phyloP scores from a whole-genome alignment of 2,113 vertebrate species.

The Chaetura pelagica region DNA sequence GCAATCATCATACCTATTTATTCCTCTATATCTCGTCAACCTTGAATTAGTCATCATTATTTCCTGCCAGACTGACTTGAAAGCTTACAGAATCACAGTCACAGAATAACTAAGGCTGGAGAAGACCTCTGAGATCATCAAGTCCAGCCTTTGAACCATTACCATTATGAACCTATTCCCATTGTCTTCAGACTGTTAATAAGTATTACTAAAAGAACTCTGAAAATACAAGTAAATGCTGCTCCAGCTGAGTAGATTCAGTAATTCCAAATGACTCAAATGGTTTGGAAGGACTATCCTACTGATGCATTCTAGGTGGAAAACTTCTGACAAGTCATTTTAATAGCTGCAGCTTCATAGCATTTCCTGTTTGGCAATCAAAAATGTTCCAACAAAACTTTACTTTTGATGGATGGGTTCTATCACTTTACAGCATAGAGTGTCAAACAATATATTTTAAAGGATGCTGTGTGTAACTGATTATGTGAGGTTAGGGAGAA shows the following conservation, averaged over 20 bases:
- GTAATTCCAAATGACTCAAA: background rate
- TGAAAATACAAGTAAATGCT: background rate
- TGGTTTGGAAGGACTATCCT: background rate
- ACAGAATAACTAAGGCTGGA: too few relatives aligned
- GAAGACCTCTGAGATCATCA: too few relatives aligned
- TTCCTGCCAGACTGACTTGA: background rate
- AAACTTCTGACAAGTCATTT: background rate
- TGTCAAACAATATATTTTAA: background rate
- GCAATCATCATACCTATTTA: background rate
- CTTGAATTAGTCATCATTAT: background rate
- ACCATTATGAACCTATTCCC: background rate
- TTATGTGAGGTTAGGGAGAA: background rate
- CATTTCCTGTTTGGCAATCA: background rate
- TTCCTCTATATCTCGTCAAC: background rate
- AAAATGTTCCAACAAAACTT: background rate
- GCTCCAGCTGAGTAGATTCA: background rate
- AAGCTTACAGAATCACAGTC: background rate
- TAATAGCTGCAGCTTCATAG: background rate
- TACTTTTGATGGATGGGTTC: background rate
- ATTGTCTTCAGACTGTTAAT: background rate
- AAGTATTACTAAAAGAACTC: background rate
- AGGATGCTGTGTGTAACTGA: background rate
- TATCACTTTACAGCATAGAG: background rate
- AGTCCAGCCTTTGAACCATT: too few relatives aligned
- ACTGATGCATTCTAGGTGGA: background rate